Evolutionary conservation across 2,888 invertebrate species (phyloP), one percentile per base, ranked within the genome.

Genomic region (Phlogophora meticulosa): DNA sequence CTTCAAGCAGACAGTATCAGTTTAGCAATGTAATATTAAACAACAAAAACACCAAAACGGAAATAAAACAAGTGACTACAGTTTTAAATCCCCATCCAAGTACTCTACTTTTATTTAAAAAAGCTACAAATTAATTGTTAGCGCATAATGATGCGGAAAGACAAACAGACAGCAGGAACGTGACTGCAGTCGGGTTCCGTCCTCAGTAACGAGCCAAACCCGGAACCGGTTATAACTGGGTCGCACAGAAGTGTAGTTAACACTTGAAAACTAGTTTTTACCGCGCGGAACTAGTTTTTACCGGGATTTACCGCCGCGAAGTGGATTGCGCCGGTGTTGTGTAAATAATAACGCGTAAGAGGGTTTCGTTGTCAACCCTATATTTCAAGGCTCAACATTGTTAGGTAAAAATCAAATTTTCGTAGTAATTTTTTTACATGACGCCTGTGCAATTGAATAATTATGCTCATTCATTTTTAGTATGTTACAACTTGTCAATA

Each of bases 161-260:
- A 75, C 80, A 84, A 84, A 85, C 79, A 76, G 77, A 67, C 68
- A 64, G 56, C 51, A 58, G 67, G 76, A 80, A 88, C 88, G 87
- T 88, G 88, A 80, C 84, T 86, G 71, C 72, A 81, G 82, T 61
- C 70, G 78, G 63, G 60, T 81, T 81, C 72, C 48, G 73, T 76
- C 64, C 68, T 63, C 73, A 57, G 76, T 86, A 87, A 87, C 87
- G 85, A 88, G 85, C 86, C 83, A 85, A 88, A 83, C 82, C 78
- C 58, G 60, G 62, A 77, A 81, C 84, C 76, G 55, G 76, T 68
- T 77, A 71, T 75, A 87, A 86, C 88, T 85, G 68, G 88, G 83
- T 86, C 88, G 83, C 80, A 78, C 78, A 78, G 70, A 80, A 83
- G 76, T 67, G 80, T 78, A 84, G 84, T 85, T 86, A 80, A 68